These are phyloP conservation scores for Cryptocheilus praepositus DNA, from an alignment of 2,888 invertebrate species.

Conservation along the genomic window DNA sequence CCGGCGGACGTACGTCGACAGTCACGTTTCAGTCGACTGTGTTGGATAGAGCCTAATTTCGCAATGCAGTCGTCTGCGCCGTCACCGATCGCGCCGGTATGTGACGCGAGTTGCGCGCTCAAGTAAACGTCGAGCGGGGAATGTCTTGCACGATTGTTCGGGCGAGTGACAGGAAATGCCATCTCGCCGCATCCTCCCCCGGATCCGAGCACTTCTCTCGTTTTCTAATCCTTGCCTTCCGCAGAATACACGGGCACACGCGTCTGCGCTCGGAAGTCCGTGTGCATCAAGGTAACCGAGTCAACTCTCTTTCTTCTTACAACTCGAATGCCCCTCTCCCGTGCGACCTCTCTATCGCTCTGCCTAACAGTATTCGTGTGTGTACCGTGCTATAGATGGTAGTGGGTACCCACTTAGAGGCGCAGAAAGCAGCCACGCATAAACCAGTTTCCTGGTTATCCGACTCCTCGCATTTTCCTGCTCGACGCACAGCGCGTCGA, in stretches of 20 bases:
- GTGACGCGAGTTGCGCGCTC: slow-evolving; percentile 43
- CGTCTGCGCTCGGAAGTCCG: slow-evolving; percentile 7
- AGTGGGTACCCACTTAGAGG: slow-evolving; percentile 59
- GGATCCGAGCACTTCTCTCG: background rate
- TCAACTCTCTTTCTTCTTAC: slow-evolving; percentile 18
- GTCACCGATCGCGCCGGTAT: slow-evolving; percentile 59
- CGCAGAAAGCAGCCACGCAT: slow-evolving; percentile 66
- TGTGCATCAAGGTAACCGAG: slow-evolving; percentile 20
- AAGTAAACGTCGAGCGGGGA: slow-evolving; percentile 33
- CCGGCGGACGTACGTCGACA: background rate
- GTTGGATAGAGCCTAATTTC: too few species aligned
- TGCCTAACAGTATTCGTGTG: slow-evolving; percentile 47
- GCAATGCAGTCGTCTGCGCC: slow-evolving; percentile 43
- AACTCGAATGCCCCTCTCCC: slow-evolving; percentile 19
- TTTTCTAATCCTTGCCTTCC: background rate
- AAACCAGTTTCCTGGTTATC: slow-evolving; percentile 73
- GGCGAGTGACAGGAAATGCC: background rate
- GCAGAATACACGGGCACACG: too few species aligned
- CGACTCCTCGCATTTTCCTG: slow-evolving; percentile 67
- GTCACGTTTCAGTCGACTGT: too few species aligned
- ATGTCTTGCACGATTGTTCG: background rate
- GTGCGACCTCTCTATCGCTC: slow-evolving; percentile 36
- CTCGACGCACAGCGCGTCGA: slow-evolving; percentile 64
- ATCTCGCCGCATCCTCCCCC: background rate
- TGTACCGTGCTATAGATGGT: slow-evolving; percentile 51